Evolutionary conservation across 1,140 invertebrate species (phyloP), one percentile per base, ranked within the genome.

Genomic region (Lucilia sericata): DNA sequence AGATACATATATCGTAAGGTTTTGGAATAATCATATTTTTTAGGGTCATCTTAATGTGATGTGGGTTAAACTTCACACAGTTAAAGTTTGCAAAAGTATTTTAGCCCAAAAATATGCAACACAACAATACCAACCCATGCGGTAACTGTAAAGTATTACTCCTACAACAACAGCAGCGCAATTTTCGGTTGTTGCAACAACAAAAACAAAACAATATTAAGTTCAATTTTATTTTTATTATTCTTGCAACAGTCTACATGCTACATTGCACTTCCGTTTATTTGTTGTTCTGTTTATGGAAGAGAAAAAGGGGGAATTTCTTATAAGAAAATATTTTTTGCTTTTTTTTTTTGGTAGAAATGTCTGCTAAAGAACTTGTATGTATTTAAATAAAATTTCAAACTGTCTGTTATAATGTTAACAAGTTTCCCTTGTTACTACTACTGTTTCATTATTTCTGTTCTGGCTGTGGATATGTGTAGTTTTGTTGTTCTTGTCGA

Each of bases 321-420:
- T 60, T 60, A 14, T 14, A 60, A 60, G 55, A 60, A 60, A 17
- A 12, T n/a, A n/a, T n/a, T n/a, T n/a, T n/a, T n/a, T n/a, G n/a
- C n/a, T n/a, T n/a, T n/a, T n/a, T n/a, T n/a, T n/a, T n/a, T n/a
- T n/a, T n/a, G n/a, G n/a, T n/a, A n/a, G n/a, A n/a, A 60, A 70
- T 70, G 60, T 70, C 65, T 70, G 65, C n/a, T 70, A 21, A 70
- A n/a, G 65, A n/a, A 70, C 8, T 70, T 70, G 65, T n/a, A 21
- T 60, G 17, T n/a, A 60, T 60, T 70, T 70, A 70, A 70, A 70
- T 70, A 21, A 19, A 70, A 21, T 25, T 25, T 70, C 65, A 70
- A 42, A 70, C 65, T 70, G 65, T 70, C 65, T 70, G n/a, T 25
- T 70, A 8, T 70, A 70, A 70, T 70, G n/a, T 70, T 21, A 70